A percentile compares a stretch with the other conserved stretches of the same genome.
Evolutionary conservation across 2,113 vertebrate species (phyloP).

Genomic region (Hydrochoerus hydrochaeris): DNA sequence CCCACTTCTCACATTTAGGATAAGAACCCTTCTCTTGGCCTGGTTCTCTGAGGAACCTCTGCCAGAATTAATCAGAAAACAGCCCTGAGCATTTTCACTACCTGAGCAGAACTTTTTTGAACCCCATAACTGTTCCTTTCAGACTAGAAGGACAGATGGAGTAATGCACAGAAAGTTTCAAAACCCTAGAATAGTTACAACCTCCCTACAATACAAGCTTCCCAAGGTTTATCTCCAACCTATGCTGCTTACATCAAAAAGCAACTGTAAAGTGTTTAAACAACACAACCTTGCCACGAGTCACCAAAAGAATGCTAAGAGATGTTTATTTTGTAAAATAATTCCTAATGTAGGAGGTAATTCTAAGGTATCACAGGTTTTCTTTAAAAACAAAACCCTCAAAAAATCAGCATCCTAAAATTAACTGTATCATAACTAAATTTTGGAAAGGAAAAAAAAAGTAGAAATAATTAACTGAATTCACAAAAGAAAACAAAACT

Average conservation of each 20-base stretch:
- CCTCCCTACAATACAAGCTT: neutral
- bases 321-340: neutral
- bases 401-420: neutral
- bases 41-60: neutral
- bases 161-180: neutral
- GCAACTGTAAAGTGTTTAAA: neutral
- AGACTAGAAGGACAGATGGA: neutral
- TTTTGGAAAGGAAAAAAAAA: neutral
- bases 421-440: neutral
- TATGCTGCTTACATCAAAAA: neutral
- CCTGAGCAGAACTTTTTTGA: neutral
- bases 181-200: neutral
- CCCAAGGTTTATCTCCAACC: neutral
- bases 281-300: neutral
- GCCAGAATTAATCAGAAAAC: neutral
- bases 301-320: neutral
- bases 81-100: neutral
- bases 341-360: neutral
- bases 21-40: neutral
- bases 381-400: neutral
- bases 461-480: neutral
- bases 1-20: neutral
- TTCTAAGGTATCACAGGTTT: neutral
- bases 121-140: neutral
- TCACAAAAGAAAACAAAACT: slow-evolving; percentile 2